phyloP scores from a whole-genome alignment of 2,797 vertebrate species.

The Spondyliosoma cantharus region DNA sequence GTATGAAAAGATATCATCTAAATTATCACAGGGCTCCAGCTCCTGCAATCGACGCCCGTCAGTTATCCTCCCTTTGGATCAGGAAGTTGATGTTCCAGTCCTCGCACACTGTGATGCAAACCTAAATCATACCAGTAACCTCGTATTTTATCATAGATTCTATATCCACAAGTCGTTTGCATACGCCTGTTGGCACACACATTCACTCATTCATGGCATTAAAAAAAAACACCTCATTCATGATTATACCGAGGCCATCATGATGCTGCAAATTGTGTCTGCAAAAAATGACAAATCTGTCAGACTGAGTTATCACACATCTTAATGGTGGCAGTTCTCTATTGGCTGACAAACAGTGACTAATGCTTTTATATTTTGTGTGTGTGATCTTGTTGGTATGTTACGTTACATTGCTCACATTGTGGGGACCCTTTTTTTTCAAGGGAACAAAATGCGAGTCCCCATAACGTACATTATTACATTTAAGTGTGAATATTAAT shows the following conservation, averaged over 20 bases:
- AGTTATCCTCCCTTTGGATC: slow-evolving; percentile 20
- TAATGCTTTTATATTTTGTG: background rate
- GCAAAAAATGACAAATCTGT: slow-evolving; percentile 11
- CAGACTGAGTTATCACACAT: background rate
- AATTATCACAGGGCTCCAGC: background rate
- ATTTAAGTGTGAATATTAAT: too few species aligned
- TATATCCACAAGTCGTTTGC: background rate
- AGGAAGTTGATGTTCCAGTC: slow-evolving; percentile 3
- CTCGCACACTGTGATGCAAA: slow-evolving; percentile 20
- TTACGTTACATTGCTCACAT: too few species aligned
- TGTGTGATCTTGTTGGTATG: background rate
- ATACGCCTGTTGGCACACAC: background rate
- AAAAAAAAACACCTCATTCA: background rate
- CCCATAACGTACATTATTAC: too few species aligned
- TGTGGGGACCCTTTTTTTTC: too few species aligned
- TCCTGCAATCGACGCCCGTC: slow-evolving; percentile 11
- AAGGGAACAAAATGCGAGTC: too few species aligned
- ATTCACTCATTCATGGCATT: background rate
- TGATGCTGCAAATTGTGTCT: background rate
- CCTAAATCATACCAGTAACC: slow-evolving; percentile 23
- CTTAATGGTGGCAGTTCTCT: background rate
- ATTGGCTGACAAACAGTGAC: slow-evolving; percentile 22
- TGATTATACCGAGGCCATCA: background rate
- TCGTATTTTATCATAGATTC: slow-evolving; percentile 3
- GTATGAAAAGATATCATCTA: background rate